Evolutionary conservation across 2,888 invertebrate species (phyloP), one percentile per base, ranked within the genome.

Genomic region (Rhaphigaster nebulosa): DNA sequence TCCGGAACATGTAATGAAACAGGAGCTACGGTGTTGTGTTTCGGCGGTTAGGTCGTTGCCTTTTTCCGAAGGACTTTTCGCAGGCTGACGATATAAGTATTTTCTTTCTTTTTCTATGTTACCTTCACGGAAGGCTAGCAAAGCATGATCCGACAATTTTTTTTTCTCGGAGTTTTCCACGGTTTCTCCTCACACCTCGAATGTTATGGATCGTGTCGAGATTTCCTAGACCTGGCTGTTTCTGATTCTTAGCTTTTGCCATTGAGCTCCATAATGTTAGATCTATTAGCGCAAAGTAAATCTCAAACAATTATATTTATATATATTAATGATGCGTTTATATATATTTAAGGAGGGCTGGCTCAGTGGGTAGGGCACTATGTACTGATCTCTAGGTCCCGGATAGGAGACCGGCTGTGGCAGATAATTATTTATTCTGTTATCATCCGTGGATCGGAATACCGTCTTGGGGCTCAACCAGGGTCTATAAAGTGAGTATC

Each of bases 91-190:
- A n/a, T 84, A 45, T 45, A 84, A 84, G 45, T 45, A n/a, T 45
- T 50, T 80, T 45, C 15, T 41, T 45, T n/a, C 20, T 26, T 41
- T 50, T 50, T 45, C 15, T 45, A 45, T 45, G 26, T n/a, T 45
- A 41, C 84, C 84, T 84, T 84, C 84, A 84, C 84, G 84, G 84
- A 84, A 84, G 84, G 84, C 84, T 84, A n/a, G 84, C 84, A 84
- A 84, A 84, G 84, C 84, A 84, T 84, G 84, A 84, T 84, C 45
- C 84, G 84, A 50, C 84, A 45, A n/a, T 84, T 45, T 84, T 50
- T 84, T 80, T 80, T 26, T n/a, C 15, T 26, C 3, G 13, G n/a
- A n/a, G 84, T 84, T 84, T 84, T 84, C 84, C 84, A 84, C 84
- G 84, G 45, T 84, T 84, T 84, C 45, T 84, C 84, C 70, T 76